Base-by-base conservation (phyloP, 2,888 invertebrate species). In the Hoplodrina blanda region DNA sequence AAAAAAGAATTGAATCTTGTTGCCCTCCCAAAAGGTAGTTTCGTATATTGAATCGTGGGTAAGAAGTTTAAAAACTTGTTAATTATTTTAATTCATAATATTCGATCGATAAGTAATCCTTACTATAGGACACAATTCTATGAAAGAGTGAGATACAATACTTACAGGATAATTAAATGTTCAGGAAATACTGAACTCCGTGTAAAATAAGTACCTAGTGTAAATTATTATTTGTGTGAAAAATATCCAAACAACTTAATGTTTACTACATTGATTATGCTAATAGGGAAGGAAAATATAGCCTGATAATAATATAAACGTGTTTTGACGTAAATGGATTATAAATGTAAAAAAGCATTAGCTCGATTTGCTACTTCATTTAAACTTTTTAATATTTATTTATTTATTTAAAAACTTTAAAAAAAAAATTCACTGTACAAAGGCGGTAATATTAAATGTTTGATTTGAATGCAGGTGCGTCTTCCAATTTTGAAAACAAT, bases 251-350 rank as follows among this genome's bases (percentile, higher is more conserved):
- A 49, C 30, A 15, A 33, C 37, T 49, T 53, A 33, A 41, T 73
- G 11, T n/a, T 25, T 8, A 6, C 1, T 41, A 30, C 15, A 46
- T 52, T 53, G 53, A 72, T 33, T 41, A 41, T 41, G 33, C 15
- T 55, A 60, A 69, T 44, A 33, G 17, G 59, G 33, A 60, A 60
- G 54, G 54, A 52, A 76, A 76, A 76, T 19, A 20, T 30, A 17
- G 11, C 11, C 17, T 7, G 5, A 13, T 10, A 25, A 25, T 25
- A 25, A 25, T 25, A 17, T 1, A 49, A 62, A 73, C 73, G 19
- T 49, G 64, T 30, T 20, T 63, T 44, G 37, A 4, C 15, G 8
- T 8, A 8, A 11, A 52, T 33, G 10, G 44, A 7, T 37, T 70
- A n/a, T 13, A n/a, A 13, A 41, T 13, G 8, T 19, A 17, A 30